These are phyloP conservation scores for Esox lucius DNA, from an alignment of 2,797 vertebrate genomes.

Conservation along the genomic window DNA sequence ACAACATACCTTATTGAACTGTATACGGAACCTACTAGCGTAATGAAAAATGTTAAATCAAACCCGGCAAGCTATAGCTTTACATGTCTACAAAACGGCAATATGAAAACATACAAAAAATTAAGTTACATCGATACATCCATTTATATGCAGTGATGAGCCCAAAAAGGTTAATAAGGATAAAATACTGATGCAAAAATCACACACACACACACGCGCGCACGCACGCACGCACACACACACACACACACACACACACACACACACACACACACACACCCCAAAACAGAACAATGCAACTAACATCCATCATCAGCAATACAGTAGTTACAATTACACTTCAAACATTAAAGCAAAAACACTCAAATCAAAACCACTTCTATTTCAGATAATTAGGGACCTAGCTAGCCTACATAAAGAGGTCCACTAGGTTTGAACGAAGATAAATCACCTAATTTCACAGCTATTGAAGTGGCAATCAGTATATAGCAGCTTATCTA, in stretches of 20 bases:
- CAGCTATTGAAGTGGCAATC: constrained; percentile 99
- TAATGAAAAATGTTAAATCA: constrained; percentile 88
- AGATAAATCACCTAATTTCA: constrained; percentile 98
- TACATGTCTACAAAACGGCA: constrained; percentile 88
- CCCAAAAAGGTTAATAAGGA: constrained; percentile 90
- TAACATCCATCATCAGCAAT: constrained; percentile 97
- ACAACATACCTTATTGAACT: constrained; percentile 67
- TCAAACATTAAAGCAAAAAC: constrained; percentile 93
- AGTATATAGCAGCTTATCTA: constrained; percentile 99
- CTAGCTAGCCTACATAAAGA: constrained; percentile 95
- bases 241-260: constrained; percentile 43
- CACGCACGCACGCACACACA: constrained; percentile 9
- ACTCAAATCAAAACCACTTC: constrained; percentile 89
- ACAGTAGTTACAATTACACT: constrained; percentile 99
- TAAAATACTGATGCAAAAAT: constrained; percentile 98
- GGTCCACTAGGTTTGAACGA: constrained; percentile 93
- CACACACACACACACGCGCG: too few species aligned
- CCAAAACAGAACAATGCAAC: constrained; percentile 89
- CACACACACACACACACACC: constrained; percentile 24
- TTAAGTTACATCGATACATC: constrained; percentile 95
- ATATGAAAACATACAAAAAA: constrained; percentile 93
- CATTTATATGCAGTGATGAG: constrained; percentile 98
- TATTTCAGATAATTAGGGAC: constrained; percentile 96
- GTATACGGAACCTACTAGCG: constrained; percentile 57
- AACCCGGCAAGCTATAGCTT: constrained; percentile 95